Evolutionary conservation across 2,113 vertebrate genomes (phyloP).

Genomic region (Hiodon alosoides): DNA sequence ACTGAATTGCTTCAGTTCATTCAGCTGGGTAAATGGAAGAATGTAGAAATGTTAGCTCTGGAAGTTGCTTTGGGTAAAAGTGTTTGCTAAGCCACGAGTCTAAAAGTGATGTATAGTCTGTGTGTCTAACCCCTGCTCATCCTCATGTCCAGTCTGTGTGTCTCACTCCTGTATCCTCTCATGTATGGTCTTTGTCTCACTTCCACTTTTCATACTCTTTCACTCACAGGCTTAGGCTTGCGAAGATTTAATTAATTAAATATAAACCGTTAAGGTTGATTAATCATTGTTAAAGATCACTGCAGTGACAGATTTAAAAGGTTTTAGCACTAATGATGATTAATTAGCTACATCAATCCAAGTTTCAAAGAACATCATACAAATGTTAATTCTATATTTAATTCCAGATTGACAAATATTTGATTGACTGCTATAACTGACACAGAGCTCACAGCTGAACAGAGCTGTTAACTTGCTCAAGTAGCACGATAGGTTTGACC

Average conservation of each 20-base stretch:
- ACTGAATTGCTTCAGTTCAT: too few species aligned
- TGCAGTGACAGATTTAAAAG: constrained; percentile 10
- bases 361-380: neutral
- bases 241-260: neutral
- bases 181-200: neutral
- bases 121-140: too few species aligned
- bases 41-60: too few species aligned
- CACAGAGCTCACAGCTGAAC: neutral
- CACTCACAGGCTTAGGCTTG: neutral
- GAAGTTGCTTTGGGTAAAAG: too few species aligned
- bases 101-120: too few species aligned
- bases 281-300: constrained; percentile 13
- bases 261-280: constrained; percentile 3
- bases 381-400: constrained; percentile 5
- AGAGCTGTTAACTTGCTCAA: neutral
- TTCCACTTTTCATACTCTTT: neutral
- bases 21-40: too few species aligned
- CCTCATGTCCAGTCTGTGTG: too few species aligned
- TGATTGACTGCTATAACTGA: too few species aligned
- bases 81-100: too few species aligned
- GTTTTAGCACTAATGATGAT: constrained; percentile 16
- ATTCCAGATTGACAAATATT: neutral
- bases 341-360: neutral
- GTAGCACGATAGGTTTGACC: neutral
- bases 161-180: too few species aligned